These are phyloP conservation scores for Andricus quercusramuli DNA, from an alignment of 2,888 invertebrate species.

Conservation along the genomic window DNA sequence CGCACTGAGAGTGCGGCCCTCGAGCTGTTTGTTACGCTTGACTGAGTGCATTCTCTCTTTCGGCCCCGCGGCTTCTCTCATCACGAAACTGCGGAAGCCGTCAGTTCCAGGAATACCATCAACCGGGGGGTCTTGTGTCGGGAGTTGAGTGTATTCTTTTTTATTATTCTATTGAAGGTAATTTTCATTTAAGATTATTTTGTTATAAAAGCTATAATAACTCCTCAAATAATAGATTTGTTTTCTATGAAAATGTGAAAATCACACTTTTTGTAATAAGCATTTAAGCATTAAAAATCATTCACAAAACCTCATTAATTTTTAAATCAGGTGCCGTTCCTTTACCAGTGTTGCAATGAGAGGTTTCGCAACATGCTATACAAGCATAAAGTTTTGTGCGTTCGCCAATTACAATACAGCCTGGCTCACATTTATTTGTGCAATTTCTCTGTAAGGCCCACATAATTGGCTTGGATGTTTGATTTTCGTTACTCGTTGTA, in stretches of 20 bases:
- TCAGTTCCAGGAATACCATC: too few species aligned
- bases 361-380: conserved; percentile 90
- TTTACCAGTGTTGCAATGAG: conserved; percentile 89
- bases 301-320: conserved; percentile 3
- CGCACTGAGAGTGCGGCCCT: too few species aligned
- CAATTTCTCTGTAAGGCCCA: conserved; percentile 93
- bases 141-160: not conserved
- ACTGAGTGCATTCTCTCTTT: too few species aligned
- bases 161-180: not conserved
- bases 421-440: conserved; percentile 90
- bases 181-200: not conserved
- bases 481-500: conserved; percentile 90
- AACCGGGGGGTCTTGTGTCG: too few species aligned
- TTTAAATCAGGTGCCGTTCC: conserved; percentile 62
- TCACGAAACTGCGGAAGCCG: too few species aligned
- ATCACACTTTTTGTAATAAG: not conserved
- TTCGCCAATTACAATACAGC: conserved; percentile 94
- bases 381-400: conserved; percentile 93
- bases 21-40: too few species aligned
- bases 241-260: not conserved
- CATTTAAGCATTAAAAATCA: not conserved
- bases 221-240: too few species aligned
- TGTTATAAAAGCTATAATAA: too few species aligned
- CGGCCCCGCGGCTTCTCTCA: too few species aligned
- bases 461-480: conserved; percentile 86